Base-by-base conservation (phyloP, 2,113 vertebrate species). In the Anolis carolinensis region DNA sequence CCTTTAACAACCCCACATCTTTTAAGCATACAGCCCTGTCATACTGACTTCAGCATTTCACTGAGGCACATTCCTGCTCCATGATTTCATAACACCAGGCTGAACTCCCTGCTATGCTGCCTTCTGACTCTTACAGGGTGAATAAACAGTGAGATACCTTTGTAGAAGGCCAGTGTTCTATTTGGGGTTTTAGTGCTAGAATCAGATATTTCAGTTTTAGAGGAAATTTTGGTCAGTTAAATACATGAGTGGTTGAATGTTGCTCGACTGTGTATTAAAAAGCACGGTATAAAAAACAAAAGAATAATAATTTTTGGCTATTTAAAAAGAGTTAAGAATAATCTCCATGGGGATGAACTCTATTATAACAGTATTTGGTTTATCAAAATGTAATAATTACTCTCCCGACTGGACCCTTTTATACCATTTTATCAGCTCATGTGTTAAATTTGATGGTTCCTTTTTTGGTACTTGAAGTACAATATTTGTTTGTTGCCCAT, bases 41-140 rank as follows among this genome's bases (percentile, higher is more conserved):
- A 84, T 89, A 92, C 92, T 93, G 90, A 92, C 92, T 89, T 94
- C 95, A 89, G 36, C 89, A 92, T 88, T 89, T 82, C 88, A 89
- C 48, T 88, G 91, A 94, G 92, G 90, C 88, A 81, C 95, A 96
- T 97, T 97, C 96, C 96, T 95, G 90, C 88, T 88, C 85, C 6
- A 82, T 97, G 96, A 97, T 95, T 94, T 97, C 95, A 97, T 93
- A 92, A 93, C 94, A 94, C 94, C 92, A 91, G 91, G 94, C 93
- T 27, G 75, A 81, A 92, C 93, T 96, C 95, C 95, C 96, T 94
- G 93, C 83, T 92, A 62, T 91, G 93, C 95, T 90, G 87, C 95
- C 95, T 83, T 90, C 96, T 94, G 95, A 87, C 94, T 95, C 93
- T 89, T 92, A 87, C 27, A 0, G 86, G 81, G 87, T 83, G 93